Evolutionary conservation across 1,140 invertebrate species (phyloP).

Genomic region (Bactericera cockerelli): DNA sequence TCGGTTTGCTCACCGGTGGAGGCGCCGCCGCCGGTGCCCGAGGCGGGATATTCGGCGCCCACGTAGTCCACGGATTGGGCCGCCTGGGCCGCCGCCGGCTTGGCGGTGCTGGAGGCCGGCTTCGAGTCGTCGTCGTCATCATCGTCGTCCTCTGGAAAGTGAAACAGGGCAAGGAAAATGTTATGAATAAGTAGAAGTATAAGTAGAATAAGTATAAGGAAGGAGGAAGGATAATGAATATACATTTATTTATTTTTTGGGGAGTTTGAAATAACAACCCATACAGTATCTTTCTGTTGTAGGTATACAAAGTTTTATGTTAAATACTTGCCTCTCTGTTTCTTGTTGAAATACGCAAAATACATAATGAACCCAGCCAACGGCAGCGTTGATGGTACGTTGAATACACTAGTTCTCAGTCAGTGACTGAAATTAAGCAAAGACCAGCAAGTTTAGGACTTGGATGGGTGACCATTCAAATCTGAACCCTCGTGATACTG

Average conservation of each 20-base stretch:
- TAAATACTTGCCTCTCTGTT: too few relatives aligned
- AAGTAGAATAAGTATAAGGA: neutral
- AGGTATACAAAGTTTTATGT: too few relatives aligned
- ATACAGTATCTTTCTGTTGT: too few relatives aligned
- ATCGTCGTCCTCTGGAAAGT: conserved; percentile 36
- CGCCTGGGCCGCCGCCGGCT: conserved; percentile 8
- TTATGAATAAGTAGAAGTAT: neutral
- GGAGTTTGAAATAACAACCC: too few relatives aligned
- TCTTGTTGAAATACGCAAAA: too few relatives aligned
- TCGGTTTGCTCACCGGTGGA: conserved; percentile 32
- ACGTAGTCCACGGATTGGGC: conserved; percentile 19
- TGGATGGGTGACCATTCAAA: too few relatives aligned
- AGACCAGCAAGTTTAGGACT: too few relatives aligned
- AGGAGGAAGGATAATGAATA: neutral
- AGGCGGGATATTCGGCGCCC: neutral
- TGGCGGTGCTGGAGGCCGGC: conserved; percentile 21
- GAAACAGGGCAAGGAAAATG: neutral
- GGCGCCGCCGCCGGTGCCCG: conserved; percentile 26
- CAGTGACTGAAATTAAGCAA: too few relatives aligned
- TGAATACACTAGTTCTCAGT: too few relatives aligned
- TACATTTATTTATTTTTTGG: neutral
- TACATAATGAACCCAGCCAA: too few relatives aligned
- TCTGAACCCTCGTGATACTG: too few relatives aligned
- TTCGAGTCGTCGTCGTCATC: conserved; percentile 51
- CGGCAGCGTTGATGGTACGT: too few relatives aligned